A percentile compares a stretch with the other conserved stretches of the same genome.
These are phyloP conservation scores for Smittia aterrima DNA, from an alignment of 2,888 invertebrate species.

Conservation along the genomic window DNA sequence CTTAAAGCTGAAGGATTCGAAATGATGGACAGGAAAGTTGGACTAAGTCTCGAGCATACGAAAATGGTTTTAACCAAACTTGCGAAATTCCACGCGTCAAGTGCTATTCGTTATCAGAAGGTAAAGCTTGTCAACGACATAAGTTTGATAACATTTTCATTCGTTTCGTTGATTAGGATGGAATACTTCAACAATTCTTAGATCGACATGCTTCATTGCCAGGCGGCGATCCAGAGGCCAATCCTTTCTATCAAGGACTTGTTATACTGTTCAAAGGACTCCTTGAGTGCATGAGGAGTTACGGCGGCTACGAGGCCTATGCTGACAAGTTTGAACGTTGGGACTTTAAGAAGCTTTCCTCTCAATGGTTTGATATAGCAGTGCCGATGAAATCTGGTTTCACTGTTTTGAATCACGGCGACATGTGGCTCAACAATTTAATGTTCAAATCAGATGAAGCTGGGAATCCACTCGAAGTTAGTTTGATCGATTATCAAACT, in stretches of 20 bases:
- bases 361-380: background rate
- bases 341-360: too few relatives aligned
- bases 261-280: background rate
- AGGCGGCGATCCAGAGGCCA: background rate
- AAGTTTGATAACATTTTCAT: conserved; percentile 10
- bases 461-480: background rate
- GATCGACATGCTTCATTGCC: too few relatives aligned
- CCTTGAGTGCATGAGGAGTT: background rate
- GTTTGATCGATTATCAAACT: background rate
- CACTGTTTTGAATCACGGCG: conserved; percentile 43
- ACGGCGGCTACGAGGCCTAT: conserved; percentile 23
- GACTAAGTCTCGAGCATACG: conserved; percentile 3
- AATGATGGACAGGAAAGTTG: conserved; percentile 34
- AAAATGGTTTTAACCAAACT: conserved; percentile 32
- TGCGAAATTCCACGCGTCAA: conserved; percentile 38
- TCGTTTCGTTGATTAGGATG: conserved; percentile 11
- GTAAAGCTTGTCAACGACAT: too few relatives aligned
- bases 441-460: conserved; percentile 38
- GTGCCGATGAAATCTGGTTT: conserved; percentile 39
- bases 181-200: background rate
- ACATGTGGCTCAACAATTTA: conserved; percentile 43
- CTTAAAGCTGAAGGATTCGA: conserved; percentile 1
- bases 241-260: background rate
- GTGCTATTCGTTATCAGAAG: conserved; percentile 18
- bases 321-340: conserved; percentile 28